Evolutionary conservation across 2,113 vertebrate species (phyloP), one percentile per base, ranked within the genome.

Genomic region (Reinhardtius hippoglossoides): DNA sequence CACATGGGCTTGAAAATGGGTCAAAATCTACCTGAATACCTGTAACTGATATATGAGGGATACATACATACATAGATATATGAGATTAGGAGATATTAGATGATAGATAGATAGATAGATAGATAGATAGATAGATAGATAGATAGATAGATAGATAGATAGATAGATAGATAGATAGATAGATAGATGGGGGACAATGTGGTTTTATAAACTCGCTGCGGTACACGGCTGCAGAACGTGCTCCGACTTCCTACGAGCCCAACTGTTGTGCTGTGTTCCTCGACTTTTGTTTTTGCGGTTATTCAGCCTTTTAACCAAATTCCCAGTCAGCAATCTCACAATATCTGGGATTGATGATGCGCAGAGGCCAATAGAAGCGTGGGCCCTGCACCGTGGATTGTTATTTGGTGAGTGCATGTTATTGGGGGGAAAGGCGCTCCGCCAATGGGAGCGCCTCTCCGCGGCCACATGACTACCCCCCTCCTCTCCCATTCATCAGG

Each of bases 401-500:
- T 96, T 96, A 94, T 96, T 96, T 95, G 97, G 96, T 93, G 95
- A 95, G 95, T 94, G 92, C 88, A 92, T 94, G 91, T 92, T 94
- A 95, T 94, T 91, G 93, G 95, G 95, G 95, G 95, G 95, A 94
- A 92, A 76, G 78, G 70, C n/a, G 66, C 16, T 71, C 68, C 78
- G 42, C 97, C 97, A 99, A 99, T 98, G 81, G 77, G 85, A 74
- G 68, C 56, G 78, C 86, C 84, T 88, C 94, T 87, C 82, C 61
- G 63, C 59, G 74, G 42, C 88, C 95, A 98, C 96, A 93, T 97
- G 95, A 95, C 93, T 52, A 90, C 95, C 96, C 87, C 96, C 95
- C 94, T 96, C 94, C 95, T 95, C 95, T 96, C 94, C 96, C 97
- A 98, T 99, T 97, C 97, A 98, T 97, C 96, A 97, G 96, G 97